Conservation (phyloP, 2,888 invertebrate genomes). For the Protophormia terraenovae region DNA sequence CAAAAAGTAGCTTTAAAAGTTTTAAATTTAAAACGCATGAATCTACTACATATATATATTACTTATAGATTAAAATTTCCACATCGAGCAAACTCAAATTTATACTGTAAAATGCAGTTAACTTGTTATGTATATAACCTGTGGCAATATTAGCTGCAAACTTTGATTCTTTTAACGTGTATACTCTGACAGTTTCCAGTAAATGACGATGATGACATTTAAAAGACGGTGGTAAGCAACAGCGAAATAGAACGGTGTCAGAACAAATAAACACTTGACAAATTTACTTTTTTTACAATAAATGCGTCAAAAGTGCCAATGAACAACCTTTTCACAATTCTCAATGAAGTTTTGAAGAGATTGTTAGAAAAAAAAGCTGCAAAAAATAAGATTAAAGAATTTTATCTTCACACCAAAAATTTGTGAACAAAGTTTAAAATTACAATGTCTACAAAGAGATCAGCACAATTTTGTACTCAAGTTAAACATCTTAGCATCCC, state of each 20-base stretch:
- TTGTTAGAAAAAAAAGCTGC: too few relatives aligned
- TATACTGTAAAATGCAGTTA: background rate
- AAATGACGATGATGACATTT: background rate
- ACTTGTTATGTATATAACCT: slow-evolving; percentile 25
- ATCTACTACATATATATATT: too few relatives aligned
- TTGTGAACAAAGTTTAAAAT: too few relatives aligned
- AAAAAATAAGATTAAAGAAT: too few relatives aligned
- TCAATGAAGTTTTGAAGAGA: slow-evolving; percentile 12
- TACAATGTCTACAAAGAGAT: too few relatives aligned
- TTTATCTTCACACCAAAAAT: too few relatives aligned
- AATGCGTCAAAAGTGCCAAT: slow-evolving; percentile 31
- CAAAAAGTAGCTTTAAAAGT: too few relatives aligned
- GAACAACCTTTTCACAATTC: background rate
- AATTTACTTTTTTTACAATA: slow-evolving; percentile 38
- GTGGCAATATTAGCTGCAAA: slow-evolving; percentile 47
- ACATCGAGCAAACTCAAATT: too few relatives aligned
- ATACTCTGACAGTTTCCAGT: background rate
- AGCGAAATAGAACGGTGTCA: slow-evolving; percentile 5
- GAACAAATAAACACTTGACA: slow-evolving; percentile 53
- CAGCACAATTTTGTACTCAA: too few relatives aligned
- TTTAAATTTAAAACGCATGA: too few relatives aligned
- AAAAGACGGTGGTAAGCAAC: background rate
- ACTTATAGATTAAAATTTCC: too few relatives aligned
- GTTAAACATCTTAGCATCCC: too few relatives aligned
- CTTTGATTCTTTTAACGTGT: slow-evolving; percentile 54